Evolutionary conservation across 2,888 invertebrate genomes (phyloP).

Genomic region (Lithophane ornitopus): DNA sequence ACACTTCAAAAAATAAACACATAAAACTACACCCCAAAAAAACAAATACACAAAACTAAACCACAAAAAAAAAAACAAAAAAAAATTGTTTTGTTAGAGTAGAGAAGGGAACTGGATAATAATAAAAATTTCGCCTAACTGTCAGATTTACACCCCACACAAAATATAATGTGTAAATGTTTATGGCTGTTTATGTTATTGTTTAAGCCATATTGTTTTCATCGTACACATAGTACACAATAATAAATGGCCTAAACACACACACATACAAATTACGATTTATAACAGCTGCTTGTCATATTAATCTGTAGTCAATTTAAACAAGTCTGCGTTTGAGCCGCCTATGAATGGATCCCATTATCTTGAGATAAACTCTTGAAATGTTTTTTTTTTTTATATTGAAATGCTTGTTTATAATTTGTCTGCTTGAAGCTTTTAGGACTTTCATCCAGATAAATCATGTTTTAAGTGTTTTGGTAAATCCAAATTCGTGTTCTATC

Average conservation of each 20-base stretch:
- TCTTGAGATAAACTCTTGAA: constrained; percentile 6
- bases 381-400: constrained; percentile 6
- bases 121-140: not conserved
- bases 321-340: constrained; percentile 8
- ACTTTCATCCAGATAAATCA: constrained; percentile 21
- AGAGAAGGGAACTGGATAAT: too few relatives aligned
- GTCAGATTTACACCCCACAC: not conserved
- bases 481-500: constrained; percentile 13
- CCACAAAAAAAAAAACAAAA: too few relatives aligned
- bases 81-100: too few relatives aligned
- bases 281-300: constrained; percentile 19
- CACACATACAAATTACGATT: not conserved
- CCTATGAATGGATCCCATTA: constrained; percentile 23
- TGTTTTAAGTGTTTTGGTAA: constrained; percentile 3
- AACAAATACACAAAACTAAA: too few relatives aligned
- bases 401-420: constrained; percentile 26
- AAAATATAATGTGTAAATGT: not conserved
- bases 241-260: not conserved
- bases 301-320: constrained; percentile 30
- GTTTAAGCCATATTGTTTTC: not conserved
- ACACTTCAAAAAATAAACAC: too few relatives aligned
- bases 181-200: not conserved
- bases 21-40: too few relatives aligned
- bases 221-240: not conserved
- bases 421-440: constrained; percentile 6